These are phyloP conservation scores for Heterohyrax brucei DNA, from an alignment of 2,797 vertebrate species.

Conservation along the genomic window DNA sequence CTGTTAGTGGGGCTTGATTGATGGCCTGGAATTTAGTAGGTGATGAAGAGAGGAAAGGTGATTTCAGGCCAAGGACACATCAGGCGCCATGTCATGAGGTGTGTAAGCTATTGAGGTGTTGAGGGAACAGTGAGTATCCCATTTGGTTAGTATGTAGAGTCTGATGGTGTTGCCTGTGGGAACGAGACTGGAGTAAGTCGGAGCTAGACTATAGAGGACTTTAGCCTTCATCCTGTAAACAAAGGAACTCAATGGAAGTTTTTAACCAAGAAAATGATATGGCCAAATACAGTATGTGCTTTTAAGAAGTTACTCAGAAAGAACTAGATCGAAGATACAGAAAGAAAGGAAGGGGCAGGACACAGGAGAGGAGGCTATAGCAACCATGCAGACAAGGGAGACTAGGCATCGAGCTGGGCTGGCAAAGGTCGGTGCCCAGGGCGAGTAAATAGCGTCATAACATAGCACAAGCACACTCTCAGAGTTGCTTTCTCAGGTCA, in stretches of 20 bases:
- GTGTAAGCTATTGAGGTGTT: accelerated
- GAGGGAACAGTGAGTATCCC: not conserved
- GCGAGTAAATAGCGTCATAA: not conserved
- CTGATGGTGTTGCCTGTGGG: not conserved
- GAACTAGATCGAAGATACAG: not conserved
- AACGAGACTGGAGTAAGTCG: not conserved
- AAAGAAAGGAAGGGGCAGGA: not conserved
- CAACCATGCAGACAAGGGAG: not conserved
- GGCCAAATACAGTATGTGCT: not conserved
- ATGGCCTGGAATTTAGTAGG: slow-evolving; percentile 24
- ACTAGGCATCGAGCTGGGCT: not conserved
- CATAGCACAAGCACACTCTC: not conserved
- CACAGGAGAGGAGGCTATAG: not conserved
- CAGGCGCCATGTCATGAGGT: not conserved
- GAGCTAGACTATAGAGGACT: not conserved
- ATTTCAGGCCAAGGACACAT: slow-evolving; percentile 9
- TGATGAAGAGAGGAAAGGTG: not conserved
- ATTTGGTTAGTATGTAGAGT: not conserved
- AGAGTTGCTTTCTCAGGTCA: not conserved
- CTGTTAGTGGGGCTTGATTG: not conserved
- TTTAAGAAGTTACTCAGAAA: slow-evolving; percentile 19
- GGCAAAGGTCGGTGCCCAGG: not conserved
- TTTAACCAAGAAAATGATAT: not conserved
- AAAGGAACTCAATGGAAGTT: not conserved
- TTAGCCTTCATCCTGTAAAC: not conserved